Conservation (phyloP, 2,888 invertebrate species). For the Panopea generosa region DNA sequence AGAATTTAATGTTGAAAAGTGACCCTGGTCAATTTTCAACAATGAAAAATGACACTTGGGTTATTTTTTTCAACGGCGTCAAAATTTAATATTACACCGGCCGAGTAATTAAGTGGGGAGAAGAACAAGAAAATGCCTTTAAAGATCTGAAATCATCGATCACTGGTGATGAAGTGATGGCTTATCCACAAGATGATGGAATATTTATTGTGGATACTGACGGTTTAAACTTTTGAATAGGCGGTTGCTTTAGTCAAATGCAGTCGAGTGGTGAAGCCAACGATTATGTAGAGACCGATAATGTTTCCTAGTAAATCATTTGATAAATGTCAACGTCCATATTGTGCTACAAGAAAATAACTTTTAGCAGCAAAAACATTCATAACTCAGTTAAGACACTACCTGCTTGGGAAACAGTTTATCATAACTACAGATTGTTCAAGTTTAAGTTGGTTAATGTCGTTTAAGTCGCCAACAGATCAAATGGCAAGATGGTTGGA, state of each 20-base stretch:
- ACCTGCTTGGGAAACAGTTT: slow-evolving; percentile 33
- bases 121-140: slow-evolving; percentile 36
- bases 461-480: background rate
- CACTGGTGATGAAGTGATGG: slow-evolving; percentile 40
- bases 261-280: slow-evolving; percentile 15
- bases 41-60: too few species aligned
- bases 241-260: slow-evolving; percentile 39
- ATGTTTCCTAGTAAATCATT: slow-evolving; percentile 45
- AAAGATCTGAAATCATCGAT: slow-evolving; percentile 25
- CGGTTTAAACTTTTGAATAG: slow-evolving; percentile 35
- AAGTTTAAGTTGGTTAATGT: slow-evolving; percentile 1
- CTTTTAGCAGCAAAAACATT: slow-evolving; percentile 48
- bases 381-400: slow-evolving; percentile 43
- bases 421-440: slow-evolving; percentile 29
- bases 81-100: too few species aligned
- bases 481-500: slow-evolving; percentile 22
- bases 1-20: too few species aligned
- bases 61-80: too few species aligned
- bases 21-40: too few species aligned
- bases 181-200: slow-evolving; percentile 27
- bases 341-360: slow-evolving; percentile 52
- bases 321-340: slow-evolving; percentile 31
- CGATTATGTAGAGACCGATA: slow-evolving; percentile 37
- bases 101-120: slow-evolving; percentile 36
- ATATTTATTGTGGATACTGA: slow-evolving; percentile 24